Base-by-base conservation (phyloP, 2,888 invertebrate genomes). In the Vesta saturnalis region DNA sequence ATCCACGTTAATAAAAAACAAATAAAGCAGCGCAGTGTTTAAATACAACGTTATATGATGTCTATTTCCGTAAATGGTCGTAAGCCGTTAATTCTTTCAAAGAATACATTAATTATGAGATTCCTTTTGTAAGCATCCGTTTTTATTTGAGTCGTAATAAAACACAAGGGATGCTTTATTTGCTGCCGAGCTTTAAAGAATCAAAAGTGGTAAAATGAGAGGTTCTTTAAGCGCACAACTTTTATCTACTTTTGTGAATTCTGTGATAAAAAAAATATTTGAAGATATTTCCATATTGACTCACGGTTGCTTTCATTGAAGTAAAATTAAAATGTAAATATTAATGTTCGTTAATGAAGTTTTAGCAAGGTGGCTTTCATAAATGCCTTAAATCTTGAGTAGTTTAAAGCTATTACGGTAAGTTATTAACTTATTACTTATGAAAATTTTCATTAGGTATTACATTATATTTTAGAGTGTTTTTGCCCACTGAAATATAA, bases 161-260 rank as follows among this genome's bases (percentile, higher is more conserved):
- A 67, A 63, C 62, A 67, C 62, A 62, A 63, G 63, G 59, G 67
- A 62, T 55, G 59, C 62, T 58, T 67, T 67, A 67, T 67, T 67
- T 67, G 62, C 61, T 67, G 62, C 67, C 59, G 59, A 63, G 59
- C 67, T 67, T 57, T 62, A 67, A 62, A 58, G 56, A 21, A 39
- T 39, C 39, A 16, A 21, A 57, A 64, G 64, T 64, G 64, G 47
- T 54, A 43, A 65, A 65, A 65, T 35, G 55, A 65, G 49, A 15
- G 30, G 23, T 55, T 65, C 46, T 59, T 49, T 58, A 39, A 52
- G 54, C 30, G 16, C 19, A 16, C 46, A 52, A 19, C 30, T 64
- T 52, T 58, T 14, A 52, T 49, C 39, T 52, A n/a, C 46, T 59
- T 59, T 64, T 23, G 39, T 19, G 39, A 52, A 39, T 52, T 59